Percentiles rank a stretch among this genome's conserved stretches.
Evolutionary conservation across 2,797 vertebrate genomes (phyloP).

Genomic region (Amblyopsis hoosieri): DNA sequence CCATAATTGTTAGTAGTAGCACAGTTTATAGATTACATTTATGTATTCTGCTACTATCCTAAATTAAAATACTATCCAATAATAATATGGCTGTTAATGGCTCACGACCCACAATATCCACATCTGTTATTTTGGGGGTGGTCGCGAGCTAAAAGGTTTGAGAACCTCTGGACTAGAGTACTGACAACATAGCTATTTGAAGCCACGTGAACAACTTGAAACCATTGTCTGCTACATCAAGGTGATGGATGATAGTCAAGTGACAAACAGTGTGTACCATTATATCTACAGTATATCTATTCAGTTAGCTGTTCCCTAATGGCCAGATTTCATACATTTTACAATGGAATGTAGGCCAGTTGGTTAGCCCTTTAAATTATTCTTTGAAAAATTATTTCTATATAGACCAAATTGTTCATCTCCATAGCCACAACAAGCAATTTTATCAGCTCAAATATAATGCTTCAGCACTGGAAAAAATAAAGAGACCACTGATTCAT

Average conservation of each 20-base stretch:
- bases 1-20: no score
- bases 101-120: no score
- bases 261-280: slow-evolving; percentile 4
- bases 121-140: no score
- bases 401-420: no score
- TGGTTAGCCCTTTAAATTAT: background rate
- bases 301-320: background rate
- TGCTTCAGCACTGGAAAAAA: background rate
- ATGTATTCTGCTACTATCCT: no score
- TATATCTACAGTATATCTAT: slow-evolving; percentile 8
- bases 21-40: no score
- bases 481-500: no score
- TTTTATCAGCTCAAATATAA: background rate
- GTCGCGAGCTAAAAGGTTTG: no score
- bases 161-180: background rate
- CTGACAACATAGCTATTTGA: slow-evolving; percentile 30
- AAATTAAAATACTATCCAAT: no score
- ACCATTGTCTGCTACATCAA: slow-evolving; percentile 41
- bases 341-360: background rate
- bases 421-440: no score
- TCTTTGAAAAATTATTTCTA: background rate
- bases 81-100: no score
- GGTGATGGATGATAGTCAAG: slow-evolving; percentile 24
- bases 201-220: slow-evolving; percentile 45
- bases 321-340: slow-evolving; percentile 11